These are phyloP conservation scores for Cromileptes altivelis DNA, from an alignment of 2,113 vertebrate species.

Conservation along the genomic window DNA sequence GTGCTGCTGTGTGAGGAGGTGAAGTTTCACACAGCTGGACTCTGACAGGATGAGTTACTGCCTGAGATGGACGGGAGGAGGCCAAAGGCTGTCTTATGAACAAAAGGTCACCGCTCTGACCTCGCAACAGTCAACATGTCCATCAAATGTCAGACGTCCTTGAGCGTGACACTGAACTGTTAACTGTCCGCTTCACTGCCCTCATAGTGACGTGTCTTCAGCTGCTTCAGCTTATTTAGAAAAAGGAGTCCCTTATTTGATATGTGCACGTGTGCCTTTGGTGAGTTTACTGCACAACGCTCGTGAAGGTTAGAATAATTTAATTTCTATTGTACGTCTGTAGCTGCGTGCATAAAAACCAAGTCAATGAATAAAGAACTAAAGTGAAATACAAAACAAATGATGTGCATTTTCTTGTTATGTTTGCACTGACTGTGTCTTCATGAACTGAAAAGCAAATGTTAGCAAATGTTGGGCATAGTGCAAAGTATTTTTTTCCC, in stretches of 20 bases:
- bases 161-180: neutral
- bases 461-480: too few species aligned
- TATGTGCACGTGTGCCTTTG: neutral
- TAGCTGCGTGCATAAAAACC: neutral
- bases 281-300: neutral
- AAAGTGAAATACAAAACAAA: neutral
- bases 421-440: too few species aligned
- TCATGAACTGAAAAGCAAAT: too few species aligned
- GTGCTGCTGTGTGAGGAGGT: neutral
- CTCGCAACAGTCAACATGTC: constrained; percentile 28
- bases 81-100: constrained; percentile 1
- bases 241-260: neutral
- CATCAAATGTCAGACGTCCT: constrained; percentile 36
- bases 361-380: neutral
- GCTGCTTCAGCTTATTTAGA: neutral
- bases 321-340: neutral
- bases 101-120: constrained; percentile 39
- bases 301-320: neutral
- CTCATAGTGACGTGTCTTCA: neutral
- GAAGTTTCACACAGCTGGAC: neutral
- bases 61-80: neutral
- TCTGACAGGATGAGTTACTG: neutral
- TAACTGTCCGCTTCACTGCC: neutral
- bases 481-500: too few species aligned
- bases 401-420: too few species aligned